phyloP scores from a whole-genome alignment of 2,113 vertebrate species.

The Engystomops pustulosus region DNA sequence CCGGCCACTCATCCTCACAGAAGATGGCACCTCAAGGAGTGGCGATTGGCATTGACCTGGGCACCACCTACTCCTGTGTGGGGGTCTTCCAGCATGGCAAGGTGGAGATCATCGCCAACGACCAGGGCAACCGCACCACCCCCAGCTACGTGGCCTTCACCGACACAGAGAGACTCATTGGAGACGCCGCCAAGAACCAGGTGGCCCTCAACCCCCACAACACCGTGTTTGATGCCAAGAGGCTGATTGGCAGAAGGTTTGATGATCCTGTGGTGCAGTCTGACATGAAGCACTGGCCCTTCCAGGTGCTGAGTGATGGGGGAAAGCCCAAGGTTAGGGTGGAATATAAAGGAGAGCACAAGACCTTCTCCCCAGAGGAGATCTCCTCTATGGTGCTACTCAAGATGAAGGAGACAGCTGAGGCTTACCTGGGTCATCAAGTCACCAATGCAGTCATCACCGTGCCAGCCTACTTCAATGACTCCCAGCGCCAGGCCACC shows the following conservation, averaged over 20 bases:
- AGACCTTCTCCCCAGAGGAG: slow-evolving; percentile 61
- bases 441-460: slow-evolving; percentile 61
- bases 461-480: slow-evolving; percentile 76
- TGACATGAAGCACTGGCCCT: slow-evolving; percentile 63
- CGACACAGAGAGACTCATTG: too few species aligned
- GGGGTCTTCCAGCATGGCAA: too few species aligned
- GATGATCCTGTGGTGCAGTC: slow-evolving; percentile 36
- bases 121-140: too few species aligned
- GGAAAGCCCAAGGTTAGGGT: slow-evolving; percentile 62
- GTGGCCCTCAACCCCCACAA: too few species aligned
- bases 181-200: too few species aligned
- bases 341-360: slow-evolving; percentile 62
- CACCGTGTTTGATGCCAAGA: slow-evolving; percentile 62
- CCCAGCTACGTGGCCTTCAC: too few species aligned
- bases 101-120: too few species aligned
- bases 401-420: slow-evolving; percentile 62
- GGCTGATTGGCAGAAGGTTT: slow-evolving; percentile 66
- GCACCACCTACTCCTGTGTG: too few species aligned
- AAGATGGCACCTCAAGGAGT: slow-evolving; percentile 64
- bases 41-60: slow-evolving; percentile 17
- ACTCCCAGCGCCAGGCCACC: slow-evolving; percentile 81
- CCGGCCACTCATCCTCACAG: background rate
- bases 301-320: slow-evolving; percentile 58
- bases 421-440: slow-evolving; percentile 55
- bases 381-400: slow-evolving; percentile 63